Evolutionary conservation across 2,113 vertebrate genomes (phyloP).

Genomic region (Microtus pennsylvanicus): DNA sequence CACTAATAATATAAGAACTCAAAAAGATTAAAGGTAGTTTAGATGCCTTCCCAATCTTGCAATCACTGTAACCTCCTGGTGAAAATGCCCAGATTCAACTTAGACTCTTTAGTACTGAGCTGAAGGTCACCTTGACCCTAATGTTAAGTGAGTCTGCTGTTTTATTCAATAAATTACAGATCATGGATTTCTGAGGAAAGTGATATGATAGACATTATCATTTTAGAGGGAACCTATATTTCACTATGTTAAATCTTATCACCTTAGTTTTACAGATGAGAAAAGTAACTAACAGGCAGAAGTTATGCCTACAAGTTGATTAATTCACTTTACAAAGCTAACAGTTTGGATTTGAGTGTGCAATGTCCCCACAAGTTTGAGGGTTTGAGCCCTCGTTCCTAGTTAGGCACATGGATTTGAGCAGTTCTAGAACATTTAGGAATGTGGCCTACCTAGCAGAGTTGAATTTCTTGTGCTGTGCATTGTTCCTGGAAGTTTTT

Average conservation of each 20-base stretch:
- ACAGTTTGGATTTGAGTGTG: not conserved
- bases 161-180: not conserved
- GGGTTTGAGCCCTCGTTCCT: not conserved
- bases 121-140: not conserved
- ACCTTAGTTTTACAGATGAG: conserved; percentile 9
- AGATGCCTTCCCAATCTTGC: not conserved
- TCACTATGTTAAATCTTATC: not conserved
- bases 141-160: not conserved
- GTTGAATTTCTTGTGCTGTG: fast-evolving
- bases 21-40: not conserved
- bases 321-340: conserved; percentile 1
- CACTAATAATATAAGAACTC: not conserved
- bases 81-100: not conserved
- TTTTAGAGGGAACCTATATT: not conserved
- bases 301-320: not conserved
- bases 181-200: not conserved
- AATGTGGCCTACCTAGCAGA: not conserved
- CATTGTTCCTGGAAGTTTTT: too few species aligned
- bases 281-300: not conserved
- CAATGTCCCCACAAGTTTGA: not conserved
- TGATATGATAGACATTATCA: not conserved
- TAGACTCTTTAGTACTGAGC: not conserved
- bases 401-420: too few species aligned
- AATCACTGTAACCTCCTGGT: not conserved
- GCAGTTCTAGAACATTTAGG: not conserved